phyloP scores from a whole-genome alignment of 2,888 invertebrate species.

The Apocheima hispidaria region DNA sequence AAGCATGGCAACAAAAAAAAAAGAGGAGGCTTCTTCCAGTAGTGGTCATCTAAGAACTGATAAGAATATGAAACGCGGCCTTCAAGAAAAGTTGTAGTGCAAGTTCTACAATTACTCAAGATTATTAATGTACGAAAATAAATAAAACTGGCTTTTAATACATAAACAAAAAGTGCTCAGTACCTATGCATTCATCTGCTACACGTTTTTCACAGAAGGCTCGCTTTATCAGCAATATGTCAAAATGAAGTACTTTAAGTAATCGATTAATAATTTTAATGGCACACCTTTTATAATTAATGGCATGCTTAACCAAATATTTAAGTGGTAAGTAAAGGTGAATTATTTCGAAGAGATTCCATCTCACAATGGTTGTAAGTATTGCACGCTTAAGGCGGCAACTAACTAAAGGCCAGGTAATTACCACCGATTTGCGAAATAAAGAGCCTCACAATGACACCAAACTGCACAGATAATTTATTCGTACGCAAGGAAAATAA shows the following conservation, averaged over 20 bases:
- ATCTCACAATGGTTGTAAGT: background rate
- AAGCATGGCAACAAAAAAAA: too few relatives aligned
- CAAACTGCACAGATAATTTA: background rate
- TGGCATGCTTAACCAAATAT: slow-evolving; percentile 11
- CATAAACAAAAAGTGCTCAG: background rate
- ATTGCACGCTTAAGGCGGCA: slow-evolving; percentile 1
- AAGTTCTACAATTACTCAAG: too few relatives aligned
- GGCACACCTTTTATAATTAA: background rate
- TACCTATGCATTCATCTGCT: background rate
- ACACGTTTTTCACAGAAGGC: background rate
- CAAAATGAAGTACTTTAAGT: background rate
- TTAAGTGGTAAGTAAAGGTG: slow-evolving; percentile 3
- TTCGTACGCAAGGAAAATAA: slow-evolving; percentile 3
- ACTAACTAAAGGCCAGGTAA: slow-evolving; percentile 10
- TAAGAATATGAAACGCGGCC: too few relatives aligned
- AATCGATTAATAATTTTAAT: slow-evolving; percentile 2
- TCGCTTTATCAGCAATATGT: background rate
- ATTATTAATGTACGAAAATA: too few relatives aligned
- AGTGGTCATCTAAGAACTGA: too few relatives aligned
- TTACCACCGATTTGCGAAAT: slow-evolving; percentile 6
- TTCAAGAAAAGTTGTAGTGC: too few relatives aligned
- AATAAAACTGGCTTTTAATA: background rate
- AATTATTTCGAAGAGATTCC: slow-evolving; percentile 3
- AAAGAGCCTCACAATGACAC: slow-evolving; percentile 7
- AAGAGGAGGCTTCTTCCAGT: too few relatives aligned